Evolutionary conservation across 2,113 vertebrate genomes (phyloP).

Genomic region (Phodopus roborovskii): DNA sequence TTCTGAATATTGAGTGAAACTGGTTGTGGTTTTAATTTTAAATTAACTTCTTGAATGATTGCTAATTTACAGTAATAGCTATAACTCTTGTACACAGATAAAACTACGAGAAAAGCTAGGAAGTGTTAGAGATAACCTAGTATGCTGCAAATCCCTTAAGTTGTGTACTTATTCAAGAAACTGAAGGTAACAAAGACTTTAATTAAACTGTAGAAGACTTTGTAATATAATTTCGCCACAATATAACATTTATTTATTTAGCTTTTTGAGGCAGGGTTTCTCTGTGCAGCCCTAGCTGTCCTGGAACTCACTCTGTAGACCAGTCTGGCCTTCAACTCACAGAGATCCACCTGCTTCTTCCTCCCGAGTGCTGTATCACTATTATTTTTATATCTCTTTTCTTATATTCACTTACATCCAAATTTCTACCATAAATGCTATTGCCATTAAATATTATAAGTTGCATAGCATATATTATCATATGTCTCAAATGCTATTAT

Average conservation of each 20-base stretch:
- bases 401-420: slow-evolving; percentile 36
- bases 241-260: background rate
- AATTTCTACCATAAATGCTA: slow-evolving; percentile 9
- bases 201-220: slow-evolving; percentile 30
- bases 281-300: background rate
- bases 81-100: background rate
- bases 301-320: background rate
- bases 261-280: background rate
- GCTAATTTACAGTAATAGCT: slow-evolving; percentile 3
- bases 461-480: background rate
- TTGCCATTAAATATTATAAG: background rate
- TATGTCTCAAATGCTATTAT: background rate
- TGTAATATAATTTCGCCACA: background rate
- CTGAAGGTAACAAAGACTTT: background rate
- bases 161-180: background rate
- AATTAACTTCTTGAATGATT: slow-evolving; percentile 1
- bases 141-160: background rate
- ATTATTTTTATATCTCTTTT: background rate
- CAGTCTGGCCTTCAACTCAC: background rate
- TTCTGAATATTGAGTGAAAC: background rate
- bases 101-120: slow-evolving; percentile 1
- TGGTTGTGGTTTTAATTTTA: background rate
- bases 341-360: background rate
- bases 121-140: slow-evolving; percentile 18
- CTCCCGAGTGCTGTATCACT: background rate